These are phyloP conservation scores for Drosophila trichaetosa DNA, from an alignment of 2,888 invertebrate genomes.

Conservation along the genomic window DNA sequence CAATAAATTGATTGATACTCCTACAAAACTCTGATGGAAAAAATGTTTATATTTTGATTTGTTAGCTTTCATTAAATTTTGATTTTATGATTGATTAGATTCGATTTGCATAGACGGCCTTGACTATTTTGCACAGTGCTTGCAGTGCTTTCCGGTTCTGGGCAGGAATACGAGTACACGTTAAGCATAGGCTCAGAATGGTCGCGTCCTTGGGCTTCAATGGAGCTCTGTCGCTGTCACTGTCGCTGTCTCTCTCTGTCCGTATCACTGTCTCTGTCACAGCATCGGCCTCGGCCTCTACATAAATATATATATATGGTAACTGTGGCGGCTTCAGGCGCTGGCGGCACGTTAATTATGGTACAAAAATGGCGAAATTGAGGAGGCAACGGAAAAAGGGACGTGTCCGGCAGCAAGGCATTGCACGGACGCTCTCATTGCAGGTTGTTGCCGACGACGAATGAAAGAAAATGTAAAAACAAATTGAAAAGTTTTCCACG, in stretches of 20 bases:
- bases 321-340: conserved; percentile 38
- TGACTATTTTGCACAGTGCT: conserved; percentile 31
- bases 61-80: not conserved
- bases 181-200: not conserved
- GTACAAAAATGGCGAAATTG: conserved; percentile 67
- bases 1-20: conserved; percentile 17
- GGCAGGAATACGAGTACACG: conserved; percentile 12
- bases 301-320: conserved; percentile 17
- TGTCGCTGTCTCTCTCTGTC: not conserved
- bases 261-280: conserved; percentile 3
- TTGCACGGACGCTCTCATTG: conserved; percentile 42
- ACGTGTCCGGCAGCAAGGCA: conserved; percentile 22
- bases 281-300: not conserved
- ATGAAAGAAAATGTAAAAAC: conserved; percentile 59
- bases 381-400: conserved; percentile 38
- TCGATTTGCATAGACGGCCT: not conserved
- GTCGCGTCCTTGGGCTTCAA: conserved; percentile 37
- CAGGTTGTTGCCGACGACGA: conserved; percentile 48
- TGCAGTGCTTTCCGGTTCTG: conserved; percentile 6
- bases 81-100: conserved; percentile 15
- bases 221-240: not conserved
- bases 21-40: not conserved
- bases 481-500: conserved; percentile 77
- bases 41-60: not conserved
- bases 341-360: conserved; percentile 69